Evolutionary conservation across 2,888 invertebrate species (phyloP).

Genomic region (Scrobipalpa costella): DNA sequence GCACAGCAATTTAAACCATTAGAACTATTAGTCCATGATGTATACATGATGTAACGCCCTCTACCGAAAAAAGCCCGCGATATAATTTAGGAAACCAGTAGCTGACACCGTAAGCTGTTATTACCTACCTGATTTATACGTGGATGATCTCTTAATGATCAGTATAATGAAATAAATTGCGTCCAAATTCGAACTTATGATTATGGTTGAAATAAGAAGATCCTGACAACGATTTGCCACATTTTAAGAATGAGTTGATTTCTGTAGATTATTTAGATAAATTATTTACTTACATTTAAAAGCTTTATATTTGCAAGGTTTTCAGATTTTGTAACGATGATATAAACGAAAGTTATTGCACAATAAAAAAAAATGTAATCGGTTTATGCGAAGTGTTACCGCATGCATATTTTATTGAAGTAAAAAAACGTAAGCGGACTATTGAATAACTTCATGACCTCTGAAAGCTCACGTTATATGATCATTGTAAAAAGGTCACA

Average conservation of each 20-base stretch:
- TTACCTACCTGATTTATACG: conserved; percentile 45
- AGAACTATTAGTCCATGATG: conserved; percentile 34
- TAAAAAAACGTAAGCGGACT: no score
- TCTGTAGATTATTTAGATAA: background rate
- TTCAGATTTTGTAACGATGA: no score
- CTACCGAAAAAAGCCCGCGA: conserved; percentile 13
- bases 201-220: background rate
- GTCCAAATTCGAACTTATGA: conserved; percentile 15
- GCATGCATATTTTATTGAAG: no score
- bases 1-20: conserved; percentile 35
- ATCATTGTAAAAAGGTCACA: no score
- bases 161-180: conserved; percentile 37
- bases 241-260: background rate
- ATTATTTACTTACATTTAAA: no score
- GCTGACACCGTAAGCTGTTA: conserved; percentile 40
- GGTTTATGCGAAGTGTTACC: no score
- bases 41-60: conserved; percentile 25
- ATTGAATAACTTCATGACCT: no score
- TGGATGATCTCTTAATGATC: conserved; percentile 46
- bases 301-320: no score
- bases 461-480: no score
- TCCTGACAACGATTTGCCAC: background rate
- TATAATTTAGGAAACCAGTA: conserved; percentile 41
- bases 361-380: no score
- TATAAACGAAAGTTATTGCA: no score